Percentiles rank a stretch among this genome's conserved stretches.
phyloP scores from a whole-genome alignment of 2,797 vertebrate species.

The Phalanger gymnotis region DNA sequence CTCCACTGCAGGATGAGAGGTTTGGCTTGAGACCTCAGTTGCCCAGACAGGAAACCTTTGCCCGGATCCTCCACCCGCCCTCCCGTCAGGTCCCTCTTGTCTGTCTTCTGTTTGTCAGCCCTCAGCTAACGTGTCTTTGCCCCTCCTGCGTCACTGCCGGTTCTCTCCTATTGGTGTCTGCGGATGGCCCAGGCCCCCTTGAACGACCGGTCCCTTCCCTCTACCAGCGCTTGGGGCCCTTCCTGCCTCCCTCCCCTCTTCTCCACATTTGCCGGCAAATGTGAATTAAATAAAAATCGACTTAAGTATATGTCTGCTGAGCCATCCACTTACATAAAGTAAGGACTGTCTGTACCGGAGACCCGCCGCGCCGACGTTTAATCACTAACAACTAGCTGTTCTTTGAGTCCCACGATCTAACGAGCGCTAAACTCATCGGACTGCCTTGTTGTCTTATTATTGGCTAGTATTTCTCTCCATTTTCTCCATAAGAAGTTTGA shows the following conservation, averaged over 20 bases:
- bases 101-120: too few species aligned
- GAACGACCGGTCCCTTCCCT: background rate
- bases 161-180: background rate
- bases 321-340: background rate
- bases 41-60: background rate
- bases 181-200: background rate
- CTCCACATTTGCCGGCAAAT: background rate
- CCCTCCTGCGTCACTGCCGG: too few species aligned
- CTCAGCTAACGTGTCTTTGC: background rate
- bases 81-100: background rate
- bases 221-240: too few species aligned
- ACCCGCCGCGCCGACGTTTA: background rate
- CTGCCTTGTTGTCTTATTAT: background rate
- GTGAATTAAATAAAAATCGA: background rate
- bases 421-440: background rate
- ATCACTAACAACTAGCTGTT: background rate
- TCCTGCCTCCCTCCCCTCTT: background rate
- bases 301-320: background rate
- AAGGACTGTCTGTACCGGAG: background rate
- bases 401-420: background rate
- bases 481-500: background rate
- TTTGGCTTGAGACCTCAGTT: background rate
- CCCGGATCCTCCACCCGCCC: background rate
- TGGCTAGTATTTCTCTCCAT: background rate
- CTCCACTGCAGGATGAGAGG: background rate